phyloP scores from a whole-genome alignment of 2,113 vertebrate species.

The Ellobius talpinus region DNA sequence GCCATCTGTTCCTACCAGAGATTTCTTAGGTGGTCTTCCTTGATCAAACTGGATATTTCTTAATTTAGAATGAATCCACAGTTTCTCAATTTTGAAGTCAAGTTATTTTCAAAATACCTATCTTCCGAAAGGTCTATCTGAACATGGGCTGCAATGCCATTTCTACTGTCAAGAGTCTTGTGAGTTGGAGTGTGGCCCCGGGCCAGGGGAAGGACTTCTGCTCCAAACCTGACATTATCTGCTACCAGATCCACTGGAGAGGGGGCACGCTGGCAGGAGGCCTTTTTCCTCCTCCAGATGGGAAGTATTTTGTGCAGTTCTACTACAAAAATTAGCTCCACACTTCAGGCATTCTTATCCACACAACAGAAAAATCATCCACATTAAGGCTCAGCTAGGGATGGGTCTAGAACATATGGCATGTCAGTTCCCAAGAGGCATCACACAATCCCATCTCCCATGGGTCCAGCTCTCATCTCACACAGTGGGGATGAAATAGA shows the following conservation, averaged over 20 bases:
- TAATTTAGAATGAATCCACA: too few species aligned
- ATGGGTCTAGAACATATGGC: not conserved
- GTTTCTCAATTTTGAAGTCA: too few species aligned
- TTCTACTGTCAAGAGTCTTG: not conserved
- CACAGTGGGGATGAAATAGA: not conserved
- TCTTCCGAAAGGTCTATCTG: fast-evolving
- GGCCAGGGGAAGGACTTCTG: not conserved
- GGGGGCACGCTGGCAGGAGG: not conserved
- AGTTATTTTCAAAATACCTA: too few species aligned
- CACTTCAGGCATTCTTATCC: not conserved
- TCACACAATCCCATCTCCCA: not conserved
- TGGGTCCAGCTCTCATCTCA: not conserved
- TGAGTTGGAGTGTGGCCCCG: not conserved
- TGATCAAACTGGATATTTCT: too few species aligned
- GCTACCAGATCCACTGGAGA: not conserved
- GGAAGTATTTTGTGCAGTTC: not conserved
- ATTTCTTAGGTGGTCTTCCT: too few species aligned
- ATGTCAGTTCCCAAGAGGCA: not conserved
- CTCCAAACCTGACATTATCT: not conserved
- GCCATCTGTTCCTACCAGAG: too few species aligned
- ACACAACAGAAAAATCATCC: not conserved
- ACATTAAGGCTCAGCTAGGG: not conserved
- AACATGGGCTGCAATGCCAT: fast-evolving
- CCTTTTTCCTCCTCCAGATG: not conserved
- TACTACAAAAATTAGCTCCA: not conserved